Base-by-base conservation (phyloP, 1,140 invertebrate genomes). In the Oppia nitens region DNA sequence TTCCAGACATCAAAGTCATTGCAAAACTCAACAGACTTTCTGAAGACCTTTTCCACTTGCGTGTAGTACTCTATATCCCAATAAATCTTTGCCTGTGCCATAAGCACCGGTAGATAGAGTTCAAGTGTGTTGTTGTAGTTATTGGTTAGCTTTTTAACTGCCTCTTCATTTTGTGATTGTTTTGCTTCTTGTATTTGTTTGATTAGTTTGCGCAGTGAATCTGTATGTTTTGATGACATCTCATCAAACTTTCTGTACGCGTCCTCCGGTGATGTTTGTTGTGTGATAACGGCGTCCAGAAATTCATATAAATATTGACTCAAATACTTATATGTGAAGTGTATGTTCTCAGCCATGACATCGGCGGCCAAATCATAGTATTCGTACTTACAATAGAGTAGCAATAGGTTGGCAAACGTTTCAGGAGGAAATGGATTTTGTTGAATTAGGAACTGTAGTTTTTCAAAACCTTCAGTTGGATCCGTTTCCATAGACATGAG, bases 61-160 rank as follows among this genome's bases (percentile, higher is more conserved):
- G 80, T 74, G 68, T 97, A 98, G 70, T 98, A 92, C 69, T 94
- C 89, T 67, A 89, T 77, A 59, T 98, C 92, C 95, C 95, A 98
- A 67, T 94, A 95, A 63, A 98, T 95, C 78, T 95, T 97, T 0
- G 94, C 93, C 72, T 98, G 93, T 2, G 93, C 89, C 94, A 98
- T 98, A 11, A 98, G 76, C 14, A 98, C 88, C 0, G 95, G 94
- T 59, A 97, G 79, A 66, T 83, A 86, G 45, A 49, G 32, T 70
- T 74, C 60, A 27, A 67, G 62, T 11, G 40, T 50, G 50, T 66
- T 58, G 17, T 64, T 62, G 27, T 62, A 57, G 28, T 40, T 29
- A 29, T 29, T 14, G 14, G 29, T 53, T 6, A 56, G 90, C 75
- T 82, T 80, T 66, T 91, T 88, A 54, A 95, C 72, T 12, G 85